Evolutionary conservation across 2,888 invertebrate species (phyloP).

Genomic region (Lithophane semibrunnea): DNA sequence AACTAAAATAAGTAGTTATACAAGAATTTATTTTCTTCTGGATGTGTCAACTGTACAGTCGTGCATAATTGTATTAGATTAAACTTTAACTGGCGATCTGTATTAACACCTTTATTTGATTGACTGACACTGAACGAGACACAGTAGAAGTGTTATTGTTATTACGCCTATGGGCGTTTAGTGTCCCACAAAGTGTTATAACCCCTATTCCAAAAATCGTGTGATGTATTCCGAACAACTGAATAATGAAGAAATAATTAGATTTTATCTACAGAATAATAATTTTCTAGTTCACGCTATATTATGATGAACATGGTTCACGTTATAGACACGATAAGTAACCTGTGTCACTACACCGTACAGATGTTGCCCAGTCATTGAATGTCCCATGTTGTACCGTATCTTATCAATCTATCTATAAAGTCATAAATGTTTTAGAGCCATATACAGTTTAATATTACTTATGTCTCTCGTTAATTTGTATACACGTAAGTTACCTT

Average conservation of each 20-base stretch:
- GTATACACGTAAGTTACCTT: slow-evolving; percentile 24
- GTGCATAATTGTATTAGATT: not conserved
- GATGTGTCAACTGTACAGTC: slow-evolving; percentile 15
- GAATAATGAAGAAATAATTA: slow-evolving; percentile 2
- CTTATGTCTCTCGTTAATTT: slow-evolving; percentile 19
- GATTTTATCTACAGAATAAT: not conserved
- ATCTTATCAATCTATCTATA: slow-evolving; percentile 27
- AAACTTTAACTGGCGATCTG: slow-evolving; percentile 24
- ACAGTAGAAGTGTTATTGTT: too few relatives aligned
- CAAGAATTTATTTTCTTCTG: not conserved
- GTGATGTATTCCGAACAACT: not conserved
- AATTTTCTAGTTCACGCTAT: not conserved
- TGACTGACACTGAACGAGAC: too few relatives aligned
- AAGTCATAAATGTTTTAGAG: slow-evolving; percentile 40
- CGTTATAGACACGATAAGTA: not conserved
- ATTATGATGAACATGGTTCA: not conserved
- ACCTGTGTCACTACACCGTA: not conserved
- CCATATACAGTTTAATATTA: slow-evolving; percentile 34
- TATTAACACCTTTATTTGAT: not conserved
- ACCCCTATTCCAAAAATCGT: not conserved
- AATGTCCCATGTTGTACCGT: slow-evolving; percentile 23
- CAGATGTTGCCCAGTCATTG: slow-evolving; percentile 19
- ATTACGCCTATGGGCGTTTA: too few relatives aligned
- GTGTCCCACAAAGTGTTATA: too few relatives aligned
- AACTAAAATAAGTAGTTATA: slow-evolving; percentile 15